phyloP scores from a whole-genome alignment of 2,113 vertebrate species.

The Sus scrofa region DNA sequence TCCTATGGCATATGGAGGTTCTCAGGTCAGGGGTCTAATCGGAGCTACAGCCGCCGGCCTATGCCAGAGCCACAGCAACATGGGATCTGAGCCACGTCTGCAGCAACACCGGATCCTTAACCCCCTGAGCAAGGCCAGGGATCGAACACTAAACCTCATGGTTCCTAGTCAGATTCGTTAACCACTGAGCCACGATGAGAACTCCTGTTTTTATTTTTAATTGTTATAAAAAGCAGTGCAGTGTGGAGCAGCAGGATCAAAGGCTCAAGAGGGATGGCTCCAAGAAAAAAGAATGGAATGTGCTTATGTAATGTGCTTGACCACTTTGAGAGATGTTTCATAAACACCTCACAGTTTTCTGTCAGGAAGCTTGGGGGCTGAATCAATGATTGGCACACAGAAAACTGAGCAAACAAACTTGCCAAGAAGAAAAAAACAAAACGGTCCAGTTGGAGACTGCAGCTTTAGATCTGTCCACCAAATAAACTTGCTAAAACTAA shows the following conservation, averaged over 20 bases:
- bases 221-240: background rate
- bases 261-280: background rate
- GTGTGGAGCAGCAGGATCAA: background rate
- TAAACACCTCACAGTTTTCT: background rate
- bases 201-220: background rate
- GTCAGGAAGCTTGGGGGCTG: background rate
- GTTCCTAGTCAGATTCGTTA: no score
- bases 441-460: background rate
- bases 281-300: background rate
- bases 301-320: background rate
- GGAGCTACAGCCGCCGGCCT: no score
- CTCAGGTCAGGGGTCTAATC: no score
- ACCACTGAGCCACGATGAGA: no score
- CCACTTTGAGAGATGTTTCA: background rate
- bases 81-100: no score
- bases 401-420: background rate
- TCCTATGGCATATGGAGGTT: no score
- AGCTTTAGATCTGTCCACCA: background rate
- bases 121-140: no score
- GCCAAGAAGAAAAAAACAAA: background rate
- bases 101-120: no score
- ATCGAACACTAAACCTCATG: no score
- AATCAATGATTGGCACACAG: background rate
- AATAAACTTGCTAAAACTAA: background rate
- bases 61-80: no score